Base-by-base conservation (phyloP, 2,113 vertebrate genomes). In the Turnix velox region DNA sequence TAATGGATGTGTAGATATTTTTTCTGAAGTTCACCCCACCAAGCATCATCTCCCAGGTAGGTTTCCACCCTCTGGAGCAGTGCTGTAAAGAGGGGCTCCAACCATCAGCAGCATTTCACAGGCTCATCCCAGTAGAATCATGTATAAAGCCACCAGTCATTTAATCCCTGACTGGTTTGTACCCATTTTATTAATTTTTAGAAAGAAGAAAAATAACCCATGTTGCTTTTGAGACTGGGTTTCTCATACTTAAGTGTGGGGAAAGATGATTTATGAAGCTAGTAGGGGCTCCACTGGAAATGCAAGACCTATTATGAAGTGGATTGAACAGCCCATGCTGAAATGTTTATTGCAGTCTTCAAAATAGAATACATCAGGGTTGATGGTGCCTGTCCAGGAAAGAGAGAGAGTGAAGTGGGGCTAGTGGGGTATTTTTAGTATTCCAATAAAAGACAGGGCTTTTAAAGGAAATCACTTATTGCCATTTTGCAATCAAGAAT, bases 401-500 rank as follows among this genome's bases (percentile, higher is more conserved):
- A 83, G 87, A 95, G 87, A 92, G 91, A 74, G 91, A 87, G 72
- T 24, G 49, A 65, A 76, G 54, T 71, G 88, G 91, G 93, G 78
- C 92, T 92, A 12, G 52, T 35, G 78, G 90, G 72, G 85, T 96
- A 96, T 95, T 96, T 96, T 97, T 96, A 95, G 94, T 88, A 92
- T 93, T 96, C 92, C 84, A 96, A 93, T 96, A 96, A 94, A 93
- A 96, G 85, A 78, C 80, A 28, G 55, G 87, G 81, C 88, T 96
- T 97, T 95, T 83, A 95, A 95, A 96, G 95, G 94, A 95, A 96
- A 96, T 97, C 88, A 67, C 90, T 93, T 96, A 95, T 87, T 96
- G 95, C 91, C 95, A 93, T 95, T 88, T 95, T 94, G 84, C 94
- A 94, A 96, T 95, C 95, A 96, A 95, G 95, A 97, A 96, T 95